A percentile compares a stretch with the other conserved stretches of the same genome.
phyloP scores from a whole-genome alignment of 2,797 vertebrate genomes.

The Labeo calbasu region DNA sequence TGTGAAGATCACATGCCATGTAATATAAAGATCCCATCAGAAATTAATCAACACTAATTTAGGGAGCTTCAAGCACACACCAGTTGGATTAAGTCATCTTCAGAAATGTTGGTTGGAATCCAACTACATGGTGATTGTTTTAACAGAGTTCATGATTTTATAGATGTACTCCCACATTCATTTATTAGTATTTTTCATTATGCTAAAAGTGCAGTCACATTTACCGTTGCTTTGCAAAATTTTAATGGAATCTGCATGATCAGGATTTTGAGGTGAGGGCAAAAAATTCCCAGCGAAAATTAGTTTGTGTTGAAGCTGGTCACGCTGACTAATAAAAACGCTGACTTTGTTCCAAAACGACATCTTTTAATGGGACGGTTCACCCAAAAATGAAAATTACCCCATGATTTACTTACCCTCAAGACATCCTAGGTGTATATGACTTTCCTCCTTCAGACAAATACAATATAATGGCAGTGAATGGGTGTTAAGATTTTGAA shows the following conservation, averaged over 20 bases:
- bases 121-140: neutral
- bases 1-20: neutral
- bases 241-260: neutral
- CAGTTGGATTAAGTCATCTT: neutral
- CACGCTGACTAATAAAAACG: neutral
- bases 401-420: neutral
- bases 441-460: neutral
- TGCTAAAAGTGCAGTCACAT: neutral
- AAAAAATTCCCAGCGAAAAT: neutral
- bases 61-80: neutral
- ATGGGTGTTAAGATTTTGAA: neutral
- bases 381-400: neutral
- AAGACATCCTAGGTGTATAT: neutral
- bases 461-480: neutral
- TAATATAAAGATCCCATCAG: neutral
- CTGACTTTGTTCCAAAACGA: neutral
- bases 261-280: neutral
- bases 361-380: neutral
- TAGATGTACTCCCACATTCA: neutral
- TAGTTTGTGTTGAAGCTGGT: neutral
- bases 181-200: neutral
- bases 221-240: neutral
- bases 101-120: neutral
- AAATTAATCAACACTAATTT: neutral
- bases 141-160: neutral